phyloP scores from a whole-genome alignment of 2,797 vertebrate species.

The Darevskia mixta region DNA sequence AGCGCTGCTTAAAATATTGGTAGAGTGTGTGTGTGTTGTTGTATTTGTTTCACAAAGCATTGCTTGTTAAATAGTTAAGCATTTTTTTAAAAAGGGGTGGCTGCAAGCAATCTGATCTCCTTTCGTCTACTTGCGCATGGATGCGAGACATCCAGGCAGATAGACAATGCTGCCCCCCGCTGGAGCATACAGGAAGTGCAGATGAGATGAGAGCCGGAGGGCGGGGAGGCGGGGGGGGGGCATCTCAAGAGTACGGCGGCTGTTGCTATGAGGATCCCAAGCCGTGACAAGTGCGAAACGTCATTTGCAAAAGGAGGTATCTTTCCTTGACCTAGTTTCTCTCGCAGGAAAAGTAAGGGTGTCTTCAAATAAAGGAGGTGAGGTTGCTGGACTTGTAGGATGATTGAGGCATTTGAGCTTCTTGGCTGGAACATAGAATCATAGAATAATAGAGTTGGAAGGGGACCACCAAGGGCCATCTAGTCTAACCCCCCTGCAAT shows the following conservation, averaged over 20 bases:
- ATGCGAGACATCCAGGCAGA: neutral
- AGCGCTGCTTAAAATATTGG: too few species aligned
- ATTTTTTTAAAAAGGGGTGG: too few species aligned
- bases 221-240: too few species aligned
- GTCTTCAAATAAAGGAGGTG: neutral
- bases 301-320: neutral
- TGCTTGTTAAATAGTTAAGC: too few species aligned
- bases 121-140: neutral
- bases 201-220: neutral
- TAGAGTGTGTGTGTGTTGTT: too few species aligned
- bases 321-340: neutral
- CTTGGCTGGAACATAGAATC: too few species aligned
- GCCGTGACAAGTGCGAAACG: neutral
- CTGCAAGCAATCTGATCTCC: neutral
- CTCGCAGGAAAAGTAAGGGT: neutral
- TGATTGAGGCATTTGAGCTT: neutral
- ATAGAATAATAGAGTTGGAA: too few species aligned
- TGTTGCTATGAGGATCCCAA: neutral
- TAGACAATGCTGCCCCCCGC: neutral
- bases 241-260: neutral
- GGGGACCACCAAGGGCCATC: too few species aligned
- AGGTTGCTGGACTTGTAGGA: neutral
- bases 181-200: neutral
- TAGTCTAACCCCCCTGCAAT: too few species aligned
- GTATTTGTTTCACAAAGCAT: too few species aligned